Percentiles rank a stretch among this genome's conserved stretches.
Conservation (phyloP, 2,113 vertebrate species). For the Gymnocephalus cernua region DNA sequence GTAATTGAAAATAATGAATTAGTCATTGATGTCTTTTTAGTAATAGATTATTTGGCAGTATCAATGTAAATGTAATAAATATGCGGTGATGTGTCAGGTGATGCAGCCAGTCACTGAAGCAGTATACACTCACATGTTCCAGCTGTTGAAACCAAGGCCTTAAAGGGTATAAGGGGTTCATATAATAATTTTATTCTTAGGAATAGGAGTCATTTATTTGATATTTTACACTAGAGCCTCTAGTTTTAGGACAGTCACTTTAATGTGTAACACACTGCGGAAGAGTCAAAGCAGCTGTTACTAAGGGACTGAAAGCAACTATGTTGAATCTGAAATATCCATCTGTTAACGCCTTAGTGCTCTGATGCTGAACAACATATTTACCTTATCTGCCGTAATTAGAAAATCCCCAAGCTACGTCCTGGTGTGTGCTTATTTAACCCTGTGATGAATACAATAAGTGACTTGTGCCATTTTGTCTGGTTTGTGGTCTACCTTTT, state of each 20-base stretch:
- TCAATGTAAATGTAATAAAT: neutral
- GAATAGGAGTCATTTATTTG: neutral
- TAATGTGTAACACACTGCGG: neutral
- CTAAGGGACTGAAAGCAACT: constrained; percentile 6
- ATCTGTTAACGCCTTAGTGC: neutral
- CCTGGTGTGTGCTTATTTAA: neutral
- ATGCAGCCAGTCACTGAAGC: neutral
- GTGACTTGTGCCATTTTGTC: neutral
- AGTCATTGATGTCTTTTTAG: neutral
- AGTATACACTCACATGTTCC: neutral
- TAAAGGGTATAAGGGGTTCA: neutral
- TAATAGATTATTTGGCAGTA: neutral
- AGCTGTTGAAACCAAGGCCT: neutral
- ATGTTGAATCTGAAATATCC: neutral
- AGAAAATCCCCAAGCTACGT: constrained; percentile 1
- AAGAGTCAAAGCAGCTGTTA: neutral
- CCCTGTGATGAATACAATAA: neutral
- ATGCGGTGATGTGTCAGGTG: neutral
- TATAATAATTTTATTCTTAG: neutral
- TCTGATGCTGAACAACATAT: neutral
- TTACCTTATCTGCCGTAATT: constrained; percentile 9
- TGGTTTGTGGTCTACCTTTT: neutral
- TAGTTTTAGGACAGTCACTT: neutral
- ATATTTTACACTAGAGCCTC: neutral
- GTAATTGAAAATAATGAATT: neutral